Base-by-base conservation (phyloP, 1,140 invertebrate genomes). In the Trachymyrmex septentrionalis region DNA sequence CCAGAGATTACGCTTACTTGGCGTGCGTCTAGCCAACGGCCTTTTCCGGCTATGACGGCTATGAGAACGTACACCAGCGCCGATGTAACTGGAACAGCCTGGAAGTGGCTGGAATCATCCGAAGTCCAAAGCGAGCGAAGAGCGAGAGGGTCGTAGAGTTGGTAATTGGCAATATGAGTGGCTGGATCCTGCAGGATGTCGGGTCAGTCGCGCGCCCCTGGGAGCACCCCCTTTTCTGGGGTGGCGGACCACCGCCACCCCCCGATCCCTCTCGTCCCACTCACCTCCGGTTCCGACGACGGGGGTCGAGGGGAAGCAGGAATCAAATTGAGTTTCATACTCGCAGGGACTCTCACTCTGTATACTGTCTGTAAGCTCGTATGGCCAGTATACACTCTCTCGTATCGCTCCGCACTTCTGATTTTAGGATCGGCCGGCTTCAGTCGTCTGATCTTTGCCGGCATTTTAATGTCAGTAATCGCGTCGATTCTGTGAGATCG, bases 161-260 rank as follows among this genome's bases (percentile, higher is more conserved):
- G 93, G 94, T 95, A 95, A 95, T 95, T 95, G 94, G 94, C 94
- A 95, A 95, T 95, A 94, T 95, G 94, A 95, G 94, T 94, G 93
- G 93, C 93, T 94, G 93, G 93, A 95, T 95, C 92, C 94, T 91
- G 91, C 90, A 92, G 93, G 92, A 94, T 93, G 94, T 94, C 94
- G 94, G 94, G 94, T 95, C 94, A 95, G 93, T 94, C 93, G 93
- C 93, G 91, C 88, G 92, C 94, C 94, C 94, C 90, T 91, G 94
- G 94, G 94, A 95, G 88, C 88, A 93, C 78, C 92, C 92, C 91
- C 91, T 91, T 93, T 93, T 92, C 93, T 93, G 89, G 92, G 91
- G 89, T 91, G 87, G 91, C 86, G 87, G 80, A 86, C 82, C 86
- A 81, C 88, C 78, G 82, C 87, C 86, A 78, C 55, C 87, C 76